A percentile compares a stretch with the other conserved stretches of the same genome.
These are phyloP conservation scores for Neoitamus cyanurus DNA, from an alignment of 2,888 invertebrate species.

Conservation along the genomic window DNA sequence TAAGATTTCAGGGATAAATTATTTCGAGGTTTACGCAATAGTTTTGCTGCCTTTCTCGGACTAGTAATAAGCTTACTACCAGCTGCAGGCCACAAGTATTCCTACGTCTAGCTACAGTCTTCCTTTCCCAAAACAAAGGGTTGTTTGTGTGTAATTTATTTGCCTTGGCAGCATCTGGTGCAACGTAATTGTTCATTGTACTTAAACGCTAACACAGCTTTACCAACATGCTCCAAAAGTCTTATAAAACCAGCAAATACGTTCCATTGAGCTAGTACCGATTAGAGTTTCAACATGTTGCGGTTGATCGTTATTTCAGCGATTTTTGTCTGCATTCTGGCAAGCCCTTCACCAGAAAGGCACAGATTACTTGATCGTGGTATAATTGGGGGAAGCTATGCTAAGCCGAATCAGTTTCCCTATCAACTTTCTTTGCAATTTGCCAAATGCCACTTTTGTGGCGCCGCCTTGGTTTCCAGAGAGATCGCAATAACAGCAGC, in stretches of 20 bases:
- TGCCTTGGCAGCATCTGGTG: not conserved
- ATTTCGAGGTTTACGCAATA: too few species aligned
- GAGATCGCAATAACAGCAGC: not conserved
- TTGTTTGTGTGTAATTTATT: too few species aligned
- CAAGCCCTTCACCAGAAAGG: not conserved
- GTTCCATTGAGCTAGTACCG: not conserved
- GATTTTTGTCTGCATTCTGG: not conserved
- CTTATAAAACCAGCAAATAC: not conserved
- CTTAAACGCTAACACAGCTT: not conserved
- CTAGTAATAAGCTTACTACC: too few species aligned
- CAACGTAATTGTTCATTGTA: too few species aligned
- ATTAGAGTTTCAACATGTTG: not conserved
- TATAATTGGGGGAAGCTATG: not conserved
- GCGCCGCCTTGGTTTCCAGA: not conserved
- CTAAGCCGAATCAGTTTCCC: not conserved
- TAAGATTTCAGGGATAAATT: too few species aligned
- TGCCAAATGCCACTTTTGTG: not conserved
- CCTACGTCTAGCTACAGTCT: too few species aligned
- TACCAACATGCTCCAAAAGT: not conserved
- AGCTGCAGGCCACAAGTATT: too few species aligned
- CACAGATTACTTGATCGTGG: not conserved
- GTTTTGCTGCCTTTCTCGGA: too few species aligned
- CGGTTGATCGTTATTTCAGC: not conserved
- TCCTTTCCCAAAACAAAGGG: too few species aligned
- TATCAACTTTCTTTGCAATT: not conserved